Base-by-base conservation (phyloP, 2,797 vertebrate genomes). In the Sebastes nivosus region DNA sequence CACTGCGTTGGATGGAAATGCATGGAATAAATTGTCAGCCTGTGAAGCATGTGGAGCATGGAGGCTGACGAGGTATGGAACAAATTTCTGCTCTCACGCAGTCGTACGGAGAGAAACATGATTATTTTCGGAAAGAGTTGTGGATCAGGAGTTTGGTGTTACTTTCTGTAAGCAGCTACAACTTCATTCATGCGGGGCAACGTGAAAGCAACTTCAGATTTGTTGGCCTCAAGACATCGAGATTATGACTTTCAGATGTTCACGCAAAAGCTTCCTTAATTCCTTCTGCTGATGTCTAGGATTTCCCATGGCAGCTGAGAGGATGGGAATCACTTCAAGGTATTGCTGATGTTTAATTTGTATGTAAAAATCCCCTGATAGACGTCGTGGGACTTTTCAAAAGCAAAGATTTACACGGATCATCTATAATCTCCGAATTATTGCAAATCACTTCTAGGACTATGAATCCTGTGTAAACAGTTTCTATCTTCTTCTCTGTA, bases 21-120 rank as follows among this genome's bases (percentile, higher is more conserved):
- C 75, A 81, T 75, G 77, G 83, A 85, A 78, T 82, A 83, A 75
- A 85, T 80, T 66, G 30, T 67, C 32, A n/a, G 24, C 46, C 32
- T 55, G 66, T 54, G 75, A 57, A 14, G 29, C 20, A 13, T 10
- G 25, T 59, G 77, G 36, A 30, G 27, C 42, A 8, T 1, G 46
- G 61, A 59, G 25, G 4, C 58, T 8, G 38, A 61, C 2, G 1
- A 38, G 61, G 12, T 14, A 27, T 11, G 57, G 34, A 80, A 50
- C 52, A 16, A 2, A 66, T 36, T 30, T 29, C 54, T 29, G 16
- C 52, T 52, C 65, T 64, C 52, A 22, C 54, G 18, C 16, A 2
- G 8, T 29, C 50, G 16, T 2, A n/a, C 16, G 13, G 30, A n/a
- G 2, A 67, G n/a, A 22, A 8, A 18, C 38, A n/a, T 24, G 63